Conservation (phyloP, 1,140 invertebrate genomes). For the Zophobas atratus region DNA sequence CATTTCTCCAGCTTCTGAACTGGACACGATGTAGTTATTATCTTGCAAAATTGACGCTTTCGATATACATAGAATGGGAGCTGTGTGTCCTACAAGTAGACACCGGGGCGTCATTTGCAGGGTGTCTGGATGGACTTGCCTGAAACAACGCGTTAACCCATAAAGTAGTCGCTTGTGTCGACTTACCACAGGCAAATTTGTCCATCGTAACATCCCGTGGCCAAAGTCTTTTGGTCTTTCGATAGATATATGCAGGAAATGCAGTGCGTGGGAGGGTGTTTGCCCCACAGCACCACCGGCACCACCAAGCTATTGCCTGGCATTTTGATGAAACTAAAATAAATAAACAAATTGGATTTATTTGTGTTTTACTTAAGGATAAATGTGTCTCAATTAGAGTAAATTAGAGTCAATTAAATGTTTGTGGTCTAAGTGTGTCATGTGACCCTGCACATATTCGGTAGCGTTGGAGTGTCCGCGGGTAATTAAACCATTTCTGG, state of each 20-base stretch:
- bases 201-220: slow-evolving; percentile 98
- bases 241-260: slow-evolving; percentile 95
- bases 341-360: slow-evolving; percentile 35
- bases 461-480: slow-evolving; percentile 7
- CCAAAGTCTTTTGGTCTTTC: slow-evolving; percentile 91
- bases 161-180: neutral
- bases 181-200: slow-evolving; percentile 95
- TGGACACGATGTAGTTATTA: slow-evolving; percentile 93
- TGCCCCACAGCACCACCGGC: slow-evolving; percentile 97
- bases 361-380: slow-evolving; percentile 36
- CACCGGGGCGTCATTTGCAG: slow-evolving; percentile 95
- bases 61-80: slow-evolving; percentile 93
- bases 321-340: slow-evolving; percentile 71
- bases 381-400: slow-evolving; percentile 53
- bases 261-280: slow-evolving; percentile 95
- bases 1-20: slow-evolving; percentile 98
- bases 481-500: slow-evolving; percentile 22
- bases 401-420: slow-evolving; percentile 60
- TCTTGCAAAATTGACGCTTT: slow-evolving; percentile 84
- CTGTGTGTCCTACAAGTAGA: slow-evolving; percentile 95
- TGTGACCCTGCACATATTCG: slow-evolving; percentile 42
- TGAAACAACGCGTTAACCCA: slow-evolving; percentile 46
- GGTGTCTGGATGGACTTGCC: slow-evolving; percentile 86
- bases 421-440: slow-evolving; percentile 50
- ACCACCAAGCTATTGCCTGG: slow-evolving; percentile 93